Evolutionary conservation across 2,797 vertebrate genomes (phyloP).

Genomic region (Dromococcyx pavoninus): DNA sequence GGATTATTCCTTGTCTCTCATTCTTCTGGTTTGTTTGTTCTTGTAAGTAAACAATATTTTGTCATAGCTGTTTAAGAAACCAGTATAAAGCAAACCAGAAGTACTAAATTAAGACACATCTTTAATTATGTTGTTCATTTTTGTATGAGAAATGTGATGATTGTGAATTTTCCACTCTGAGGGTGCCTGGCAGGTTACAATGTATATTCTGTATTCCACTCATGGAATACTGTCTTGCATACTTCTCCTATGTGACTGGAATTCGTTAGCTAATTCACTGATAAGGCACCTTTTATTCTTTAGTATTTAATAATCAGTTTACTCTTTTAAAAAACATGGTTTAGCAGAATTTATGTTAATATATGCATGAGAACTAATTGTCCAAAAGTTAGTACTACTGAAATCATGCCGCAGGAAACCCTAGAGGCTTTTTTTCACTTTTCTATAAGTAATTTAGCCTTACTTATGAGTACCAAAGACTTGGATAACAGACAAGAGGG

Average conservation of each 20-base stretch:
- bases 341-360: neutral
- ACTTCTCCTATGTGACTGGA: neutral
- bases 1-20: neutral
- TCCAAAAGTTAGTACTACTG: neutral
- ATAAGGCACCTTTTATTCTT: constrained; percentile 1
- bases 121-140: neutral
- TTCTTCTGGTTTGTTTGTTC: neutral
- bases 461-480: neutral
- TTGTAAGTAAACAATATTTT: neutral
- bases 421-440: neutral
- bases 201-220: neutral
- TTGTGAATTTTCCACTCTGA: constrained; percentile 13
- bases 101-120: neutral
- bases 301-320: neutral
- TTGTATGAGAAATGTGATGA: neutral
- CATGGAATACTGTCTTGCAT: neutral
- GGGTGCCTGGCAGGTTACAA: neutral
- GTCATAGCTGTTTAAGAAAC: neutral
- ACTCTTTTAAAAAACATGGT: neutral
- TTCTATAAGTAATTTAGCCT: neutral
- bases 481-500: neutral
- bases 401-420: neutral
- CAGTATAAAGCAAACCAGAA: neutral
- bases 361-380: neutral
- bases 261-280: neutral